Percentiles rank a stretch among this genome's conserved stretches.
Conservation (phyloP, 2,888 invertebrate species). For the Adineta ricciae region DNA sequence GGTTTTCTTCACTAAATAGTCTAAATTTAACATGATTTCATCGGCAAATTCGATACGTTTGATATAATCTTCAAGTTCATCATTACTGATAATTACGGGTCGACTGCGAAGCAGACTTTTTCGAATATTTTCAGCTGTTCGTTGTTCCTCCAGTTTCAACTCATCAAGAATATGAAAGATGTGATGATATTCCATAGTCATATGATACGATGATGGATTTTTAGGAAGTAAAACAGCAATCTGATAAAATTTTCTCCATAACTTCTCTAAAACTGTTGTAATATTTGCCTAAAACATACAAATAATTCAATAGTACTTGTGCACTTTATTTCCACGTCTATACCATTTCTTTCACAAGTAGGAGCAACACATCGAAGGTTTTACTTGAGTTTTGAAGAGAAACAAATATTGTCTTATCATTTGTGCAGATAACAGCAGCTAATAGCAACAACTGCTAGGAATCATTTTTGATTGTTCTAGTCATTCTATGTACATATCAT, state of each 20-base stretch:
- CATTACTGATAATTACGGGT: not conserved
- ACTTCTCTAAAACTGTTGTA: not conserved
- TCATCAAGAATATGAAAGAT: not conserved
- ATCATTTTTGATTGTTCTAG: too few species aligned
- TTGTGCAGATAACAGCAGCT: not conserved
- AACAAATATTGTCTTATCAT: not conserved
- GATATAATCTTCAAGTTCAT: not conserved
- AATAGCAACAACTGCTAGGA: not conserved
- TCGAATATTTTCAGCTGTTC: not conserved
- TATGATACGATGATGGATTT: not conserved
- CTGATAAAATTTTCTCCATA: not conserved
- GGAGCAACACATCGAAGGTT: too few species aligned
- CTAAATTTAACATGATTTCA: not conserved
- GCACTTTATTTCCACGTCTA: not conserved
- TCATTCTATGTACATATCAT: too few species aligned
- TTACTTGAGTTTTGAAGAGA: too few species aligned
- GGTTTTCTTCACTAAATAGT: not conserved
- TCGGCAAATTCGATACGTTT: not conserved
- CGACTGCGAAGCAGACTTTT: not conserved
- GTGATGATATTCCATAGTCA: not conserved
- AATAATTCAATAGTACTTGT: too few species aligned
- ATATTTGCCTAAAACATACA: not conserved
- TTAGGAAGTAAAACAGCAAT: not conserved
- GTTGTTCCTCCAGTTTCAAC: not conserved
- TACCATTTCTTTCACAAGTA: not conserved